Conservation (phyloP, 2,797 vertebrate species). For the Xenopus petersii region DNA sequence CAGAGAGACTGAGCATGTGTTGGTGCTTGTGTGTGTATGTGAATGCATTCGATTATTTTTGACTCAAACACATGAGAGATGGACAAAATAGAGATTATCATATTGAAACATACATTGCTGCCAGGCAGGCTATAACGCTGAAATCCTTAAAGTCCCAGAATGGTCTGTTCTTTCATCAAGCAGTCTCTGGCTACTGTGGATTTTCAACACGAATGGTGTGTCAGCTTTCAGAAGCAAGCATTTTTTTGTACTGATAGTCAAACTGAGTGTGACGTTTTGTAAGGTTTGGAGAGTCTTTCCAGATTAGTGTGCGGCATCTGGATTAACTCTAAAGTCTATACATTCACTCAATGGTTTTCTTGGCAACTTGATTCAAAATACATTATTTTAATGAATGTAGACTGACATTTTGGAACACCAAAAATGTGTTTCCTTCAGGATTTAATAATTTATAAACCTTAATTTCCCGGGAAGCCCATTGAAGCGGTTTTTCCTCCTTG, state of each 20-base stretch:
- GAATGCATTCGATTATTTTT: too few relatives aligned
- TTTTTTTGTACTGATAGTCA: slow-evolving; percentile 1
- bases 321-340: slow-evolving; percentile 17
- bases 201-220: neutral
- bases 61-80: too few relatives aligned
- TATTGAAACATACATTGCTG: too few relatives aligned
- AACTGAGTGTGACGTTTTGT: neutral
- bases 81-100: too few relatives aligned
- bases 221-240: neutral
- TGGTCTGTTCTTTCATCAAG: too few relatives aligned
- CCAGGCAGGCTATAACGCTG: too few relatives aligned
- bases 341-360: slow-evolving; percentile 42
- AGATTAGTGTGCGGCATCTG: slow-evolving; percentile 19
- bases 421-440: slow-evolving; percentile 55
- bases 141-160: too few relatives aligned
- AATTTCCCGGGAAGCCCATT: slow-evolving; percentile 59
- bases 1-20: too few relatives aligned
- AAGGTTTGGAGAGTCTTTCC: neutral
- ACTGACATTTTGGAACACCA: slow-evolving; percentile 58
- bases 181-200: neutral
- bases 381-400: slow-evolving; percentile 60
- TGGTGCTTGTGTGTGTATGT: too few relatives aligned
- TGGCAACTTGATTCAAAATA: slow-evolving; percentile 53
- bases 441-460: slow-evolving; percentile 55
- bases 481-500: slow-evolving; percentile 56